Evolutionary conservation across 2,888 invertebrate genomes (phyloP).

Genomic region (Tryphoninae sp.): DNA sequence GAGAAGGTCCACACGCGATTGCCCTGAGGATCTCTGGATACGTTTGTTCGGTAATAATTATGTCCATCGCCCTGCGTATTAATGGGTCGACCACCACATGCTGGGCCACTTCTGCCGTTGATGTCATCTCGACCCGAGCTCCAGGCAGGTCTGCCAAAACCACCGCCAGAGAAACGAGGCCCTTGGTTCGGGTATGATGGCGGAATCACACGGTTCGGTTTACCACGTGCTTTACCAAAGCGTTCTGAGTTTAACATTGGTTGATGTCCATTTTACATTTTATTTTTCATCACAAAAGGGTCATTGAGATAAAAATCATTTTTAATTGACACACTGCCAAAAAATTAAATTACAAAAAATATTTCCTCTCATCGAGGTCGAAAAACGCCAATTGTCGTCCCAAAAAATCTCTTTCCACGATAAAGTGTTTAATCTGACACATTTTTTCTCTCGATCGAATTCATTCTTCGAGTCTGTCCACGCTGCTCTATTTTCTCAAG

Average conservation of each 20-base stretch:
- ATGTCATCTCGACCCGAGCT: slow-evolving; percentile 63
- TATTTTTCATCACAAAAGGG: slow-evolving; percentile 14
- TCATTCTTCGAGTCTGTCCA: too few species aligned
- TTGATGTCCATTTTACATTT: slow-evolving; percentile 53
- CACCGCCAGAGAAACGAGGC: slow-evolving; percentile 53
- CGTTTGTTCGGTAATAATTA: slow-evolving; percentile 73
- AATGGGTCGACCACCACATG: slow-evolving; percentile 55
- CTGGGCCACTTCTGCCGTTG: slow-evolving; percentile 35
- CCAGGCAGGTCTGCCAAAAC: slow-evolving; percentile 68
- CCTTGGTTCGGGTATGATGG: slow-evolving; percentile 70
- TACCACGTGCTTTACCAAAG: slow-evolving; percentile 61
- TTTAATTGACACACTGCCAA: not conserved
- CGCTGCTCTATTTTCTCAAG: too few species aligned
- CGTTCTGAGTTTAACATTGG: slow-evolving; percentile 27
- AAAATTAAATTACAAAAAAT: not conserved
- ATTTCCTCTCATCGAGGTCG: not conserved
- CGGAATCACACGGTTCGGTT: slow-evolving; percentile 66
- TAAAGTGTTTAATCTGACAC: too few species aligned
- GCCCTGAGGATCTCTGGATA: slow-evolving; percentile 72
- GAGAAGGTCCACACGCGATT: slow-evolving; percentile 79
- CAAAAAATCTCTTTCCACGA: too few species aligned
- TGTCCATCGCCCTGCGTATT: slow-evolving; percentile 65
- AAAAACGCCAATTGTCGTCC: too few species aligned
- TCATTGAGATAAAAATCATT: not conserved
- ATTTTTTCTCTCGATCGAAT: too few species aligned